Conservation (phyloP, 2,113 vertebrate genomes). For the Phrynosoma blainvillii region DNA sequence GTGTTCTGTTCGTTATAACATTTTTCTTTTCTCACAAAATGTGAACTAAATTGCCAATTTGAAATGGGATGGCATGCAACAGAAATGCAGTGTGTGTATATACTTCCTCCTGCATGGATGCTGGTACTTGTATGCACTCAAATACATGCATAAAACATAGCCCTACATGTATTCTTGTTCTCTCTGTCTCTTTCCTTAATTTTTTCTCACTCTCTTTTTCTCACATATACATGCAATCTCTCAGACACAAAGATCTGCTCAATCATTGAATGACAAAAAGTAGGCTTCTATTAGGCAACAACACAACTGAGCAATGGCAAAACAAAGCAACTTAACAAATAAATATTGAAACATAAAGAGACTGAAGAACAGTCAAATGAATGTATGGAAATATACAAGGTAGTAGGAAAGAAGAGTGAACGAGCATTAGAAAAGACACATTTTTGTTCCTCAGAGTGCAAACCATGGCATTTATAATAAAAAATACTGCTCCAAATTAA, state of each 20-base stretch:
- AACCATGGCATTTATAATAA: background rate
- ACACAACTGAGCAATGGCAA: background rate
- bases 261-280: background rate
- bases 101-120: background rate
- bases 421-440: background rate
- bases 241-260: background rate
- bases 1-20: background rate
- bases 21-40: background rate
- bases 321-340: background rate
- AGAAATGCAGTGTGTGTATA: too few species aligned
- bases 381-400: background rate
- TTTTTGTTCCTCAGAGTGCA: background rate
- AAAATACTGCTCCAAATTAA: background rate
- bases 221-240: background rate
- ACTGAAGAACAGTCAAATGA: background rate
- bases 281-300: background rate
- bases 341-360: background rate
- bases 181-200: too few species aligned
- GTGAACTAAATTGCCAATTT: background rate
- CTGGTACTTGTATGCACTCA: background rate
- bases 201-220: too few species aligned
- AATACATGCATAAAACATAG: background rate
- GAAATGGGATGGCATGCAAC: background rate
- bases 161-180: too few species aligned
- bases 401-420: background rate